phyloP scores from a whole-genome alignment of 92 coral and sea anemone species.

The Metridium senile region DNA sequence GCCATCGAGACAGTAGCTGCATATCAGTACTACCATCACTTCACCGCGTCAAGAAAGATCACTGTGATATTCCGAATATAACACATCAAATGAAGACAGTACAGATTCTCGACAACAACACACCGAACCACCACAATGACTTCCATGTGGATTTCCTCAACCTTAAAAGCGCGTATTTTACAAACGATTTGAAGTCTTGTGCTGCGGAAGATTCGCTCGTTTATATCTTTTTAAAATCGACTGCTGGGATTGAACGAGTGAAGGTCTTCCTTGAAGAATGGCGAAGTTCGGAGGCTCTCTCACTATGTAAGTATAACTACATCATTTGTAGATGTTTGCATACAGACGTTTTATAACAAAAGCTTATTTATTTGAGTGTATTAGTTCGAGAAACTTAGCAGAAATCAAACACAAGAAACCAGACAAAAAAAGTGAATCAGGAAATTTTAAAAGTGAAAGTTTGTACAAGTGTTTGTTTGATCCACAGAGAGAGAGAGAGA shows the following conservation, averaged over 20 bases:
- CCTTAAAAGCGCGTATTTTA: conserved; percentile 1
- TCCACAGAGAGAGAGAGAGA: too few relatives aligned
- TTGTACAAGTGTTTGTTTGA: too few relatives aligned
- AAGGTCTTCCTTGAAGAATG: neutral
- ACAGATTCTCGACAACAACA: neutral
- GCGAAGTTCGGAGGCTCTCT: neutral
- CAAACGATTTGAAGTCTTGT: neutral
- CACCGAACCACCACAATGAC: neutral
- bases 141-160: conserved; percentile 4
- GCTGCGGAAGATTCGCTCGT: neutral
- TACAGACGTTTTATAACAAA: too few relatives aligned
- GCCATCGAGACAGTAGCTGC: neutral
- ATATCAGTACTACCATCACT: neutral
- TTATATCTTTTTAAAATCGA: neutral
- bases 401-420: too few relatives aligned
- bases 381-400: too few relatives aligned
- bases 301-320: neutral
- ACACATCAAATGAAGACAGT: conserved; percentile 1
- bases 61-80: neutral
- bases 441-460: too few relatives aligned
- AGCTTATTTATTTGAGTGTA: too few relatives aligned
- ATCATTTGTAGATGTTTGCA: too few relatives aligned
- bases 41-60: neutral
- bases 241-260: neutral
- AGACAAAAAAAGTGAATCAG: too few relatives aligned